Base-by-base conservation (phyloP, 2,797 vertebrate genomes). In the Sebastes vulpes region DNA sequence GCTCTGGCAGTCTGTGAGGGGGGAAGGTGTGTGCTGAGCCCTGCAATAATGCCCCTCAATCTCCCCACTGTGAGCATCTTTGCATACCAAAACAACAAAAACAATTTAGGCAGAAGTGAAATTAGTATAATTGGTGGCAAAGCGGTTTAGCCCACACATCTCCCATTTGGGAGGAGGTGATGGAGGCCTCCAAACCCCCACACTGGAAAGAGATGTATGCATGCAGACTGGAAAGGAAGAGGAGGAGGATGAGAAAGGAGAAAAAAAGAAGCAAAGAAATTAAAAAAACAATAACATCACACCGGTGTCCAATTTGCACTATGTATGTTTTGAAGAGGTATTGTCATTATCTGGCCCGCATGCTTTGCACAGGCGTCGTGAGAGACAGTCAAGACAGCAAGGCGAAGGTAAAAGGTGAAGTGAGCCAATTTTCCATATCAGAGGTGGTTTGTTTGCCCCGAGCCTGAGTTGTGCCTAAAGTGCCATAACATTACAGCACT, bases 81-180 rank as follows among this genome's bases (percentile, higher is more conserved):
- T 92, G 89, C 91, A 89, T 89, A 89, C 84, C 81, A 81, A 78
- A 91, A 90, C 89, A 93, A 94, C 83, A 91, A 89, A 90, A 93
- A 93, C 87, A 91, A 90, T 94, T 92, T 91, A 90, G 87, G 89
- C 82, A 89, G 85, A 91, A 94, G 86, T 90, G 84, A 94, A 93
- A 94, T 93, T 85, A 92, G 90, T 93, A 92, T 95, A 95, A 95
- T 94, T 95, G 93, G 89, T 94, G 94, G 95, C 85, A 95, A 96
- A 95, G 93, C 86, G 87, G 91, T 95, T 95, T 93, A 96, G 83
- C 93, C 94, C 92, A 95, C 93, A 94, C 89, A 90, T 89, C 82
- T 86, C 75, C 81, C 71, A 90, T 93, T 90, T 81, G 65, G 84
- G 74, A 90, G 89, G 89, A 93, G 89, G 91, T 87, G 87, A 92